These are phyloP conservation scores for Bombus superbus DNA, from an alignment of 1,140 invertebrate species.

Conservation along the genomic window DNA sequence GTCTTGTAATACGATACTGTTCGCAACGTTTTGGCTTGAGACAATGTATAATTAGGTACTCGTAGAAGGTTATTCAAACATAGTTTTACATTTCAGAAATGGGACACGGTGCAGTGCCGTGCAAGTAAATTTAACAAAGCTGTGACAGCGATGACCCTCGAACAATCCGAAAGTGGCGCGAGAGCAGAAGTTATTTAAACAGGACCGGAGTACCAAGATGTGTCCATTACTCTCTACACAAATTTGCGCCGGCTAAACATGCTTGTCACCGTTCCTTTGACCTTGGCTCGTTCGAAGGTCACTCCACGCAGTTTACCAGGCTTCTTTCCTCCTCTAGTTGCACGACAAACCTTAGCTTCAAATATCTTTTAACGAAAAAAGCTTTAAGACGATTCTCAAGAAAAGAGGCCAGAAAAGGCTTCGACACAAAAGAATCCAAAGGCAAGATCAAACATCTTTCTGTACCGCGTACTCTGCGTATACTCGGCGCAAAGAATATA, in stretches of 20 bases:
- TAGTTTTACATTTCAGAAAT: background rate
- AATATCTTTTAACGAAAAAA: background rate
- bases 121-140: background rate
- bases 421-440: background rate
- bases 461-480: background rate
- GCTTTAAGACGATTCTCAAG: no score
- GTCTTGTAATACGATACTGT: no score
- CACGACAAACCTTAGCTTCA: background rate
- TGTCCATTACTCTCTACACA: background rate
- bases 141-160: background rate
- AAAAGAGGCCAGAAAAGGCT: background rate
- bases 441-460: background rate
- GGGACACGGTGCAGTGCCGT: background rate
- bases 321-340: fast-evolving
- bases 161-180: background rate
- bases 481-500: no score
- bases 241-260: background rate
- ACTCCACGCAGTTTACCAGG: background rate
- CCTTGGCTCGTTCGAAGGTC: conserved; percentile 7
- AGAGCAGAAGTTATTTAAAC: conserved; percentile 23
- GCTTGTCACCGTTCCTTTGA: background rate
- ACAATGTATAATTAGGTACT: no score
- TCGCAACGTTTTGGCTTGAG: no score
- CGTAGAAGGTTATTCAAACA: background rate
- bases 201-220: background rate